These are phyloP conservation scores for Rhimphoctona megacephalus DNA, from an alignment of 2,888 invertebrate genomes.

Conservation along the genomic window DNA sequence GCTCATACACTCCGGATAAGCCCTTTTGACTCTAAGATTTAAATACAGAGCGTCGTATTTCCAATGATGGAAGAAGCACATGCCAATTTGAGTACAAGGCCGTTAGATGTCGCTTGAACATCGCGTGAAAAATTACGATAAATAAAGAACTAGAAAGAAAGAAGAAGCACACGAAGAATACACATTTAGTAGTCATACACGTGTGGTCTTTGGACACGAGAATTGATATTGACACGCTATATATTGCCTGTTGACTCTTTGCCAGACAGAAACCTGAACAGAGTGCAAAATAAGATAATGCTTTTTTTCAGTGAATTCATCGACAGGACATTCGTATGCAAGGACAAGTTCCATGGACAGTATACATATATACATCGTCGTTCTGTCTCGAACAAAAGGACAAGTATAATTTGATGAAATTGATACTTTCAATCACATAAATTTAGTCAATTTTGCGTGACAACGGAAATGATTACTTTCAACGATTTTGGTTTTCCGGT, in stretches of 20 bases:
- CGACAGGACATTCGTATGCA: conserved; percentile 14
- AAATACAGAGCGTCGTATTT: conserved; percentile 21
- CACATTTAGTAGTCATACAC: conserved; percentile 50
- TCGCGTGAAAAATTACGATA: conserved; percentile 58
- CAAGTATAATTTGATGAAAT: not conserved
- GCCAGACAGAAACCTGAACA: conserved; percentile 54
- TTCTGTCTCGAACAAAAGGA: not conserved
- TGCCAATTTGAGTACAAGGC: conserved; percentile 43
- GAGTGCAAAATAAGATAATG: conserved; percentile 46
- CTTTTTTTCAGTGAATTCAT: conserved; percentile 24
- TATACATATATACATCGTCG: not conserved
- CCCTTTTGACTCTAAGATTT: conserved; percentile 16
- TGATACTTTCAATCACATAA: not conserved
- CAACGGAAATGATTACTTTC: not conserved
- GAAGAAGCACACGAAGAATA: conserved; percentile 33
- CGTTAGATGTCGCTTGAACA: conserved; percentile 48
- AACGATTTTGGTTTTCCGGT: not conserved
- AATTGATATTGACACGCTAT: conserved; percentile 53
- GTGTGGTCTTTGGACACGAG: conserved; percentile 54
- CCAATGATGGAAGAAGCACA: conserved; percentile 25
- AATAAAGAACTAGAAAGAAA: conserved; percentile 38
- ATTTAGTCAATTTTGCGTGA: not conserved
- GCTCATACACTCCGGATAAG: not conserved
- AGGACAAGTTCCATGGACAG: conserved; percentile 24
- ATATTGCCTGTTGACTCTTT: conserved; percentile 46